Percentiles rank a stretch among this genome's conserved stretches.
Conservation (phyloP, 2,113 vertebrate species). For the Lichenostomus cassidix region DNA sequence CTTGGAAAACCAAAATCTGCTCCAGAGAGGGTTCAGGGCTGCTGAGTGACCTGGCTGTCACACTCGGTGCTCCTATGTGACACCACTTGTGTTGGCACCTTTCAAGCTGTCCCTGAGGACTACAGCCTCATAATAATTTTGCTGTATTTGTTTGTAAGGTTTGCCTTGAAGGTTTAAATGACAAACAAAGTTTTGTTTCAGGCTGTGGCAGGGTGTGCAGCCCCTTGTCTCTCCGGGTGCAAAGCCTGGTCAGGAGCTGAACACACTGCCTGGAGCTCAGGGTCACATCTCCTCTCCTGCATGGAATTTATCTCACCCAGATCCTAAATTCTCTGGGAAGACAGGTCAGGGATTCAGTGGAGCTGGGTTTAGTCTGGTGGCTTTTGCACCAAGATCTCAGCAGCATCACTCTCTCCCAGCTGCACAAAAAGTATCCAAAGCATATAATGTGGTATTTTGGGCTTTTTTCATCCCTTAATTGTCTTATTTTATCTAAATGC, state of each 20-base stretch:
- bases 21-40: accelerated
- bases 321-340: not conserved
- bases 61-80: not conserved
- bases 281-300: not conserved
- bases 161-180: not conserved
- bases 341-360: not conserved
- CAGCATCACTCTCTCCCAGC: not conserved
- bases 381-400: not conserved
- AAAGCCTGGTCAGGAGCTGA: not conserved
- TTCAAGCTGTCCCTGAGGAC: not conserved
- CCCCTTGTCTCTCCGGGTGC: not conserved
- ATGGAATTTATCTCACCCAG: not conserved
- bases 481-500: not conserved
- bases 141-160: not conserved
- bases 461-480: not conserved
- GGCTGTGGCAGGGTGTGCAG: not conserved
- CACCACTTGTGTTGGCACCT: not conserved
- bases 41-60: not conserved
- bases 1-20: not conserved
- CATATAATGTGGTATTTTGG: not conserved
- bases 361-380: not conserved
- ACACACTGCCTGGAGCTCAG: not conserved
- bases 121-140: not conserved
- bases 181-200: not conserved
- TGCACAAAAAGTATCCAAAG: not conserved